phyloP scores from a whole-genome alignment of 2,888 invertebrate genomes.

The Phasia obesa region DNA sequence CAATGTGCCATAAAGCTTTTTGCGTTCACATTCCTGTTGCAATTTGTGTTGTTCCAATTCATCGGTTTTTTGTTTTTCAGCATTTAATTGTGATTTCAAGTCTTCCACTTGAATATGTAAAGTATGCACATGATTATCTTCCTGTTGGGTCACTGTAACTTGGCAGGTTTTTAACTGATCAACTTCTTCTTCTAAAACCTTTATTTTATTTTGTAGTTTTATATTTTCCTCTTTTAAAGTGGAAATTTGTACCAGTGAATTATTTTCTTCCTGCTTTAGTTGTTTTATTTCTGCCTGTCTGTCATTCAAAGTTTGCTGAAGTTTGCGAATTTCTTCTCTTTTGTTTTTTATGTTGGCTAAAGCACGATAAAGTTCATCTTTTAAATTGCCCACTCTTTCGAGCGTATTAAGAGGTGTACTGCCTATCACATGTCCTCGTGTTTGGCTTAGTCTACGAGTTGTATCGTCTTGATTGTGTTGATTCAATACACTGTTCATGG shows the following conservation, averaged over 20 bases:
- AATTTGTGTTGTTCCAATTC: conserved; percentile 79
- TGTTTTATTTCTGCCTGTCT: conserved; percentile 77
- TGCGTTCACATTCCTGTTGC: conserved; percentile 82
- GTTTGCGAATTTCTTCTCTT: conserved; percentile 83
- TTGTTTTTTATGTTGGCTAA: conserved; percentile 82
- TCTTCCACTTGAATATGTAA: conserved; percentile 75
- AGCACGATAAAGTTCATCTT: conserved; percentile 83
- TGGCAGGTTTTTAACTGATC: conserved; percentile 77
- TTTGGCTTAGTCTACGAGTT: conserved; percentile 73
- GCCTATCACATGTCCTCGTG: conserved; percentile 74
- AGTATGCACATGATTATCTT: conserved; percentile 62
- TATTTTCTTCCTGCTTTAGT: conserved; percentile 80
- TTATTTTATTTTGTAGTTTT: conserved; percentile 78
- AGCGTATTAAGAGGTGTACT: conserved; percentile 80
- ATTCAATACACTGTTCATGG: conserved; percentile 80
- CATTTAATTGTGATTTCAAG: conserved; percentile 80
- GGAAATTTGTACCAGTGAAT: conserved; percentile 78
- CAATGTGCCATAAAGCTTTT: conserved; percentile 83
- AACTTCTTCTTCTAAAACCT: conserved; percentile 79
- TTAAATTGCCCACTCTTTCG: conserved; percentile 82
- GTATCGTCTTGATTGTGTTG: conserved; percentile 78
- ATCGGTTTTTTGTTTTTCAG: conserved; percentile 79
- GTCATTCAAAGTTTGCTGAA: conserved; percentile 80
- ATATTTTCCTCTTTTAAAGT: conserved; percentile 79
- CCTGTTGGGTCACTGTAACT: conserved; percentile 57